These are phyloP conservation scores for Falcaria lacertinaria DNA, from an alignment of 2,888 invertebrate species.

Conservation along the genomic window DNA sequence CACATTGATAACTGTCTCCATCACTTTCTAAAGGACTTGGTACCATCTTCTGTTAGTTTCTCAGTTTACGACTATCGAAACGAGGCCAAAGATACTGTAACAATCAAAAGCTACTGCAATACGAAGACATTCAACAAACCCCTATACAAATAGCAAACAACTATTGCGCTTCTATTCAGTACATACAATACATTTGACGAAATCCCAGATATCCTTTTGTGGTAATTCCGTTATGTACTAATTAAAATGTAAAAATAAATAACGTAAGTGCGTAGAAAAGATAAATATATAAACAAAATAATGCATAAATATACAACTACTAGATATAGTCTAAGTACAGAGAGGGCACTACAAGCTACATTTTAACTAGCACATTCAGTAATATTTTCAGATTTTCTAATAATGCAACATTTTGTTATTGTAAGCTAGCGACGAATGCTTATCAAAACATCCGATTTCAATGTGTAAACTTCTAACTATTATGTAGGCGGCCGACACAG, in stretches of 20 bases:
- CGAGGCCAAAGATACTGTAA: too few species aligned
- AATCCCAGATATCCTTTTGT: slow-evolving; percentile 38
- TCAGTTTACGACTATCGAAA: too few species aligned
- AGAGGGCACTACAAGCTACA: slow-evolving; percentile 51
- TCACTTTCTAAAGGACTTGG: too few species aligned
- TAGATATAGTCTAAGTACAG: slow-evolving; percentile 18
- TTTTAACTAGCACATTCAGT: slow-evolving; percentile 72
- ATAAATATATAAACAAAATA: slow-evolving; percentile 34
- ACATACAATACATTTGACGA: slow-evolving; percentile 19
- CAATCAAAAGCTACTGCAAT: too few species aligned
- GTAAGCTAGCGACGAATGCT: too few species aligned
- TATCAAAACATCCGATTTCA: slow-evolving; percentile 1
- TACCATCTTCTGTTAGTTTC: too few species aligned
- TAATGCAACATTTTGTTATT: slow-evolving; percentile 3
- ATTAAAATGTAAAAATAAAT: slow-evolving; percentile 55
- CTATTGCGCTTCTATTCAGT: slow-evolving; percentile 24
- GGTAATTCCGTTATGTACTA: slow-evolving; percentile 46
- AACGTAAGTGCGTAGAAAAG: slow-evolving; percentile 30
- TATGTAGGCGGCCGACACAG: neutral
- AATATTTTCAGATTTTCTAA: slow-evolving; percentile 64
- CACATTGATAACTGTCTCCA: too few species aligned
- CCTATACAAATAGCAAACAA: slow-evolving; percentile 47
- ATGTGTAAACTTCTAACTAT: too few species aligned
- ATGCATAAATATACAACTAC: slow-evolving; percentile 38
- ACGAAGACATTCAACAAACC: slow-evolving; percentile 19